These are phyloP conservation scores for Phengaris alcon DNA, from an alignment of 2,888 invertebrate species.

Conservation along the genomic window DNA sequence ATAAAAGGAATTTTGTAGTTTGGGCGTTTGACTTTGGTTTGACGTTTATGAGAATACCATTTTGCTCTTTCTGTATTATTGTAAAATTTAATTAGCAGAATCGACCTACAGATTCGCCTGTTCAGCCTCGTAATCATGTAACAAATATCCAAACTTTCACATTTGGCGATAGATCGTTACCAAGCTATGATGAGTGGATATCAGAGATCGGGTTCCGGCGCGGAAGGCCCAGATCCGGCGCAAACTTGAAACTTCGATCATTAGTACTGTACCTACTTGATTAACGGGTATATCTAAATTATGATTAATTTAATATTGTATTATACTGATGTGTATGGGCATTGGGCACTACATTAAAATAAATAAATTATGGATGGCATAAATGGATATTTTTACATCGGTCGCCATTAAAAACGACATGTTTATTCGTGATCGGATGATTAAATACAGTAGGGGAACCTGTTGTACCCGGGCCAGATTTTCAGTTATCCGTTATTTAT, in stretches of 20 bases:
- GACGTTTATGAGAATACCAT: too few relatives aligned
- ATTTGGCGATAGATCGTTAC: conserved; percentile 15
- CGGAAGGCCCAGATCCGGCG: conserved; percentile 10
- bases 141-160: conserved; percentile 17
- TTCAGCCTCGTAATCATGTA: not conserved
- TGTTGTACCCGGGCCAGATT: too few relatives aligned
- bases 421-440: too few relatives aligned
- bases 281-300: not conserved
- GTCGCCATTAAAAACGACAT: too few relatives aligned
- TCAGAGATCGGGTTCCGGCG: conserved; percentile 12
- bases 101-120: not conserved
- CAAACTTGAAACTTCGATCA: conserved; percentile 17
- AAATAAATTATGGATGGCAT: too few relatives aligned
- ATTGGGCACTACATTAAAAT: not conserved
- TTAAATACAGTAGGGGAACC: too few relatives aligned
- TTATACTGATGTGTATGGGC: not conserved
- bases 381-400: too few relatives aligned
- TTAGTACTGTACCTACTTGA: not conserved
- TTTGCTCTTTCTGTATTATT: too few relatives aligned
- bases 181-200: conserved; percentile 19
- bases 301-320: not conserved
- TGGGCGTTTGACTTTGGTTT: too few relatives aligned
- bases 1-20: too few relatives aligned
- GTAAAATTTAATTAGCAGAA: too few relatives aligned
- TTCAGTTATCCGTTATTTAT: too few relatives aligned